Conservation (phyloP, 1,140 invertebrate species). For the Drosophila kanapiae region DNA sequence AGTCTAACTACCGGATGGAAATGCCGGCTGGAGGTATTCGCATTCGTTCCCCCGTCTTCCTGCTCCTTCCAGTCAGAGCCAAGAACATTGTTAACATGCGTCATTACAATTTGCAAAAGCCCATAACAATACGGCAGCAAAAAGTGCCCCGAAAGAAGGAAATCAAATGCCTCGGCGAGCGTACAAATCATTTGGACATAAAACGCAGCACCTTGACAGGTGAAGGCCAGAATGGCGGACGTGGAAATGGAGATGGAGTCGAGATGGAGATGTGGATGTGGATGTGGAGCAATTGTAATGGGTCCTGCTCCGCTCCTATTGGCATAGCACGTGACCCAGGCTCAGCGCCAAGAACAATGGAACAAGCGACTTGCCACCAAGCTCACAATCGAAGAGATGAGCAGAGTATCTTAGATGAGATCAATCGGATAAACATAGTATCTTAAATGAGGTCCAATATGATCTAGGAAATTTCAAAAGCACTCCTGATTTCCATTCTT, state of each 20-base stretch:
- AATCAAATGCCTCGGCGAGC: slow-evolving; percentile 72
- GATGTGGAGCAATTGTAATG: slow-evolving; percentile 26
- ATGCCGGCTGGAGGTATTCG: slow-evolving; percentile 15
- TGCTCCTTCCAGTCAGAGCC: slow-evolving; percentile 2
- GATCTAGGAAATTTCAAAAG: no score
- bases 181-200: slow-evolving; percentile 82
- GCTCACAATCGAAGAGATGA: slow-evolving; percentile 30
- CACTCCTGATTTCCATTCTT: not conserved
- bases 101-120: slow-evolving; percentile 84
- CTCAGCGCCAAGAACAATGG: slow-evolving; percentile 43
- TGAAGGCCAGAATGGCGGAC: slow-evolving; percentile 11
- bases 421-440: not conserved
- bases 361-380: slow-evolving; percentile 1
- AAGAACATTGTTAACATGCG: slow-evolving; percentile 83
- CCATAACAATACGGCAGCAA: slow-evolving; percentile 53
- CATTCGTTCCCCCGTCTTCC: slow-evolving; percentile 7
- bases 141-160: slow-evolving; percentile 44
- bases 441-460: not conserved
- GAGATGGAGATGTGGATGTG: not conserved
- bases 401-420: not conserved
- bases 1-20: slow-evolving; percentile 33
- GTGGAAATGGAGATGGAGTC: slow-evolving; percentile 3
- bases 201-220: slow-evolving; percentile 80
- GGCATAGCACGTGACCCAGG: slow-evolving; percentile 63
- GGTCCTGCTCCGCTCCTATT: slow-evolving; percentile 25